Conservation (phyloP, 2,888 invertebrate species). For the Drosophila quinaria region DNA sequence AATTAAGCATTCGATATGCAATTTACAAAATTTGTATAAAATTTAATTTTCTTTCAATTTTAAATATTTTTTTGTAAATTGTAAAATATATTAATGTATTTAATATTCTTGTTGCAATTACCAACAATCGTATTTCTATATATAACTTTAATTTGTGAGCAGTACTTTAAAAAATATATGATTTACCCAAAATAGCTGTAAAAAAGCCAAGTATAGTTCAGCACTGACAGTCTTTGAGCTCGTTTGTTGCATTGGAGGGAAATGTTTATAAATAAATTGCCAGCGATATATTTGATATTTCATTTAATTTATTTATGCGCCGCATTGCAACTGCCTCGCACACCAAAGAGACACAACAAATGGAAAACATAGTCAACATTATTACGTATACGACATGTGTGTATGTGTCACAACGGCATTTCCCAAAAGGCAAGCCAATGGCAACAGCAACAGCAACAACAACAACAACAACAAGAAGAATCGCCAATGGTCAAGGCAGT, state of each 20-base stretch:
- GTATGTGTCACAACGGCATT: conserved; percentile 54
- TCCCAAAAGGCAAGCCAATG: conserved; percentile 70
- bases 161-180: background rate
- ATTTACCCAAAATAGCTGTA: background rate
- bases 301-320: conserved; percentile 67
- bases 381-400: conserved; percentile 75
- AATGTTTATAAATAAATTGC: conserved; percentile 76
- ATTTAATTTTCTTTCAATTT: background rate
- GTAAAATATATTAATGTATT: background rate
- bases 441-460: conserved; percentile 33
- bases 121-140: background rate
- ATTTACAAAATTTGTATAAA: too few relatives aligned
- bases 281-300: conserved; percentile 58
- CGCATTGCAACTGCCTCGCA: conserved; percentile 48
- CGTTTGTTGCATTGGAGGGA: conserved; percentile 33
- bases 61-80: background rate
- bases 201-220: background rate
- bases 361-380: conserved; percentile 48
- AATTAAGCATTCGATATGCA: background rate
- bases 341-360: conserved; percentile 44
- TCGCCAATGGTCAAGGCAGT: conserved; percentile 75
- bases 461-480: conserved; percentile 38
- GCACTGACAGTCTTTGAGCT: conserved; percentile 1
- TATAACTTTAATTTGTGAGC: background rate
- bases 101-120: background rate